Base-by-base conservation (phyloP, 2,113 vertebrate genomes). In the Lampris megalopsis region DNA sequence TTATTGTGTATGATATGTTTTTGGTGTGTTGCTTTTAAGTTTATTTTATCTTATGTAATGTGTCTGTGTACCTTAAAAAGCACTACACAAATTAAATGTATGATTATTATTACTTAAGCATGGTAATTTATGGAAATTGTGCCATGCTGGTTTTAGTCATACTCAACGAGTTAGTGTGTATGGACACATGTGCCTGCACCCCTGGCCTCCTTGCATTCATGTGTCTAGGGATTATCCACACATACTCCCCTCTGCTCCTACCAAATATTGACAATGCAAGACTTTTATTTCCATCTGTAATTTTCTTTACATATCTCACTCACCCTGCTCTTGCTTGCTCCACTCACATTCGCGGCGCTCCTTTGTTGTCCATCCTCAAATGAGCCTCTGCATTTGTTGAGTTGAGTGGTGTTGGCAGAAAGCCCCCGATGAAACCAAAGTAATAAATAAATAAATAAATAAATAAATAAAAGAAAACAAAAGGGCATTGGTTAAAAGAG, bases 61-160 rank as follows among this genome's bases (percentile, higher is more conserved):
- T 24, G 24, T 24, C 24, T 24, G 24, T 24, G 24, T 24, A 24
- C 24, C 24, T 24, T 24, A 24, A 24, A 24, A 24, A 24, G 24
- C 24, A 24, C 24, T 24, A 24, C 24, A 24, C 24, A 24, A 24
- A 24, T 24, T 24, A 24, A 24, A 24, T 24, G 24, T 24, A 24
- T 24, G 24, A 24, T 24, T 24, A 24, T 24, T 24, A 24, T 24
- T 24, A 50, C 75, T 83, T 90, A 91, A 86, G 94, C 93, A 95
- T 94, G 92, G 93, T 95, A 94, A 95, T 96, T 95, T 95, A 94
- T 94, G 87, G 87, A 94, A 96, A 94, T 94, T 50, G 80, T 89
- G 89, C 90, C 85, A 73, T 67, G 52, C 53, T 7, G 47, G 45
- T 56, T 73, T 63, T 67, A 76, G 80, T 80, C 77, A 58, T 58